Percentiles rank a stretch among this genome's conserved stretches.
Evolutionary conservation across 2,888 invertebrate genomes (phyloP).

Genomic region (Campopleginae sp.): DNA sequence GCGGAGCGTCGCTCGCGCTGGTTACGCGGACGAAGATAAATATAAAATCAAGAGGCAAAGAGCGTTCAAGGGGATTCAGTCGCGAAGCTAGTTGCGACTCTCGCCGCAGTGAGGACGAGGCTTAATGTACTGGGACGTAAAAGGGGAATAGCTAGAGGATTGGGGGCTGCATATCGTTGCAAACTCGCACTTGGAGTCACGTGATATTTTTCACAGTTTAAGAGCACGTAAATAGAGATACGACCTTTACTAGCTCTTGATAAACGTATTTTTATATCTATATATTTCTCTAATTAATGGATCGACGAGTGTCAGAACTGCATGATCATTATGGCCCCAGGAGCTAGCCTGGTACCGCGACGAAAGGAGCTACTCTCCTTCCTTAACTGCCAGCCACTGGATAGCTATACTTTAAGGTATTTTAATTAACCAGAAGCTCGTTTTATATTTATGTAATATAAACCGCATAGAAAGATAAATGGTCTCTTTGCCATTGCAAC

Average conservation of each 20-base stretch:
- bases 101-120: conserved; percentile 41
- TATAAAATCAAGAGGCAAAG: conserved; percentile 56
- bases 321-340: conserved; percentile 45
- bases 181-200: conserved; percentile 4
- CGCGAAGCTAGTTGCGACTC: conserved; percentile 42
- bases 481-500: not conserved
- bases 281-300: conserved; percentile 73
- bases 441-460: conserved; percentile 4
- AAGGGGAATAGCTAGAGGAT: not conserved
- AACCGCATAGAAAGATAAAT: not conserved
- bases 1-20: conserved; percentile 8
- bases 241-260: conserved; percentile 34
- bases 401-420: conserved; percentile 57
- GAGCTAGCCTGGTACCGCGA: conserved; percentile 41
- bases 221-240: conserved; percentile 71
- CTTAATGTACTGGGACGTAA: conserved; percentile 1
- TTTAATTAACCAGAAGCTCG: conserved; percentile 57
- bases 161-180: conserved; percentile 22
- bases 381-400: conserved; percentile 47
- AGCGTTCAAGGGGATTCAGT: conserved; percentile 15
- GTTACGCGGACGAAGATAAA: conserved; percentile 60
- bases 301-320: conserved; percentile 55
- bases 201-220: conserved; percentile 47
- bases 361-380: conserved; percentile 42
- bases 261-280: conserved; percentile 3